Evolutionary conservation across 2,888 invertebrate genomes (phyloP).

Genomic region (Aphodius sticticus): DNA sequence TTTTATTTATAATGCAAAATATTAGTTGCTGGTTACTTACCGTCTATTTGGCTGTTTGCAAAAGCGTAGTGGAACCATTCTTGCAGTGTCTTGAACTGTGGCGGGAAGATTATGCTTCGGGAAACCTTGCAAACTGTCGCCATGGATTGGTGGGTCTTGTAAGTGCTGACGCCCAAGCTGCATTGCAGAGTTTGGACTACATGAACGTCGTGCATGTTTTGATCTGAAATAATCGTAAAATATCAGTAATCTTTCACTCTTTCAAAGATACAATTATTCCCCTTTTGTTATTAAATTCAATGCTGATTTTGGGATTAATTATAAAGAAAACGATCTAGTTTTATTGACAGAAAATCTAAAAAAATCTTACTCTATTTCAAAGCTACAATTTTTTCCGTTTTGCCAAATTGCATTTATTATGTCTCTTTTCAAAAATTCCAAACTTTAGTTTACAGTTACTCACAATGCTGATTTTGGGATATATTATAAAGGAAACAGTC

Average conservation of each 20-base stretch:
- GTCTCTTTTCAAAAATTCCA: too few relatives aligned
- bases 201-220: slow-evolving; percentile 70
- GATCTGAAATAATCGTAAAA: slow-evolving; percentile 38
- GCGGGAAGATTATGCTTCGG: slow-evolving; percentile 91
- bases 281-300: too few relatives aligned
- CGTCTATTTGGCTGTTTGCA: slow-evolving; percentile 92
- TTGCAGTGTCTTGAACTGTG: slow-evolving; percentile 91
- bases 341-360: too few relatives aligned
- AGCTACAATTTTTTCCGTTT: too few relatives aligned
- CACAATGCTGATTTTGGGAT: too few relatives aligned
- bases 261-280: too few relatives aligned
- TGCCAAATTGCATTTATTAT: too few relatives aligned
- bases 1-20: neutral
- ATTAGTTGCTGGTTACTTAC: slow-evolving; percentile 61
- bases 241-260: neutral
- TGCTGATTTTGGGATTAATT: too few relatives aligned
- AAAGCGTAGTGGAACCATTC: slow-evolving; percentile 99
- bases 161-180: slow-evolving; percentile 78
- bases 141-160: slow-evolving; percentile 84
- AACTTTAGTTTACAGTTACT: too few relatives aligned
- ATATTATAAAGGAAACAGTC: too few relatives aligned
- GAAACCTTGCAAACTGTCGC: slow-evolving; percentile 94
- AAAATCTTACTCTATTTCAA: too few relatives aligned
- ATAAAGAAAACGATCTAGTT: too few relatives aligned
- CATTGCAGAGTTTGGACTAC: slow-evolving; percentile 92